phyloP scores from a whole-genome alignment of 37 sponge, comb jelly and placozoan species.

The Mnemiopsis leidyi region DNA sequence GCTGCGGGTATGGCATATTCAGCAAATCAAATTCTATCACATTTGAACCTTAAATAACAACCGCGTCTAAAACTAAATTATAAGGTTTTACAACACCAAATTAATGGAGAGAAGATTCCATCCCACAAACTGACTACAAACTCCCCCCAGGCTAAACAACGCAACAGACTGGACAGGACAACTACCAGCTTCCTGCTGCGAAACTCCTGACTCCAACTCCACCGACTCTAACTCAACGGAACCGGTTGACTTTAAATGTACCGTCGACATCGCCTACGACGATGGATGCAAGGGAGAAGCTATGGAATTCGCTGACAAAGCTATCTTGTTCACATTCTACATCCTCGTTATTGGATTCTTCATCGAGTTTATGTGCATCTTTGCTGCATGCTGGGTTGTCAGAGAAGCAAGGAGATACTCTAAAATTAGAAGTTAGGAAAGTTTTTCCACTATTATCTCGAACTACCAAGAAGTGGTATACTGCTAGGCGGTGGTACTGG shows the following conservation, averaged over 20 bases:
- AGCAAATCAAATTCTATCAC: no score
- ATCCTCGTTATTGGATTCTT: not conserved
- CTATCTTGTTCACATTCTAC: not conserved
- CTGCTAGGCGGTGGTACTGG: not conserved
- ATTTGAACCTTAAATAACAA: no score
- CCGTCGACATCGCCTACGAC: not conserved
- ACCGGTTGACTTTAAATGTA: not conserved
- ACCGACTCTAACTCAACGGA: not conserved
- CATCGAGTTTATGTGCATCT: not conserved
- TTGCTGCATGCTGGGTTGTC: not conserved
- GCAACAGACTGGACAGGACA: not conserved
- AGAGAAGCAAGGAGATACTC: not conserved
- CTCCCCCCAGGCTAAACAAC: not conserved
- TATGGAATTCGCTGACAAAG: not conserved
- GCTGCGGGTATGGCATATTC: not conserved
- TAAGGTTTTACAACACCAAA: no score
- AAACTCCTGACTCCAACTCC: not conserved
- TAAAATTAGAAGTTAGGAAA: not conserved
- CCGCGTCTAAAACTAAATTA: no score
- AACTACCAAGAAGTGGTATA: not conserved
- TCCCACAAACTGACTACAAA: not conserved
- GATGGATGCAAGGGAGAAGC: not conserved
- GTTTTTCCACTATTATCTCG: no score
- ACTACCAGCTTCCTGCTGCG: not conserved
- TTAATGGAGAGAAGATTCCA: no score